Conservation (phyloP, 2,113 vertebrate genomes). For the Micromys minutus region DNA sequence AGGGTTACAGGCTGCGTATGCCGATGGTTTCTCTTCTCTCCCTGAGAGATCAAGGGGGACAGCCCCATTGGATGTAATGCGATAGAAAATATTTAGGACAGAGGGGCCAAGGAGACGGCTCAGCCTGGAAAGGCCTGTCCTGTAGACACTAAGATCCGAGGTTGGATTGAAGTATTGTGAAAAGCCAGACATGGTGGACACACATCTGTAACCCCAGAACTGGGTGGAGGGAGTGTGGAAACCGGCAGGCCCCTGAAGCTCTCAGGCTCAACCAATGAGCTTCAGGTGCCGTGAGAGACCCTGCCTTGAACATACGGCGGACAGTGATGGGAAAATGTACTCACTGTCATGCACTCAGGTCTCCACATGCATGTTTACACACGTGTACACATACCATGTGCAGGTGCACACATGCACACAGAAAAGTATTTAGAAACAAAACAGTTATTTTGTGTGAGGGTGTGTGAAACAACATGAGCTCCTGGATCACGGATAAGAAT, state of each 20-base stretch:
- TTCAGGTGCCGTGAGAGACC: neutral
- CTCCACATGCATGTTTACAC: too few relatives aligned
- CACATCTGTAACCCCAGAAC: neutral
- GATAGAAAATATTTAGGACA: slow-evolving; percentile 31
- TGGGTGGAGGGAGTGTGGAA: neutral
- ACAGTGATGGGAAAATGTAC: neutral
- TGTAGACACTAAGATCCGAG: neutral
- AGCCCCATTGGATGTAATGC: neutral
- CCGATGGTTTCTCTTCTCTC: neutral
- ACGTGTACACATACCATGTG: neutral
- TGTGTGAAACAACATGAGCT: neutral
- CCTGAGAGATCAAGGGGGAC: neutral
- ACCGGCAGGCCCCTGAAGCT: neutral
- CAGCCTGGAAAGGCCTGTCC: too few relatives aligned
- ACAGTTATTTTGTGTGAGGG: neutral
- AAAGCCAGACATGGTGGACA: neutral
- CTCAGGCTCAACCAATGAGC: too few relatives aligned
- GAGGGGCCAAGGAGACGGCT: too few relatives aligned
- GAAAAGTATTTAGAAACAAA: neutral
- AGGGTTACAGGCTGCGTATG: neutral
- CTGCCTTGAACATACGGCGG: neutral
- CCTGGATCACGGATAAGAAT: neutral
- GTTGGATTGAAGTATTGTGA: neutral
- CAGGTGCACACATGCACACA: neutral
- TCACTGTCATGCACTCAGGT: too few relatives aligned